Conservation (phyloP, 2,113 vertebrate genomes). For the Toxotes jaculatrix region DNA sequence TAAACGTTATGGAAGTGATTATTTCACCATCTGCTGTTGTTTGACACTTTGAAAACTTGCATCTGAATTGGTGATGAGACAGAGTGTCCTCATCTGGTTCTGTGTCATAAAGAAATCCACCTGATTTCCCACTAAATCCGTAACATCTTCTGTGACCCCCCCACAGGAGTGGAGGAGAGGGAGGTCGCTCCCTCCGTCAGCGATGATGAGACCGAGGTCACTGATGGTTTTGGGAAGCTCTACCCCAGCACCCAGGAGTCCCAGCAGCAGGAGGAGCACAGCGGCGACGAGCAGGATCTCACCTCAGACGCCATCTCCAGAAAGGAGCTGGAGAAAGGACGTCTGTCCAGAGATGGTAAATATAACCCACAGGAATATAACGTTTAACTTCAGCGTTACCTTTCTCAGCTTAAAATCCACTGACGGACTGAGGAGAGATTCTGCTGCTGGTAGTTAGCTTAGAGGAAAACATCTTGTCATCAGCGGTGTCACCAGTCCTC, state of each 20-base stretch:
- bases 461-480: neutral
- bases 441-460: slow-evolving; percentile 1
- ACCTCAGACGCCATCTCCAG: slow-evolving; percentile 92
- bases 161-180: slow-evolving; percentile 32
- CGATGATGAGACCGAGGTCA: slow-evolving; percentile 15
- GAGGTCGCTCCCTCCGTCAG: neutral
- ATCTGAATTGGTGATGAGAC: slow-evolving; percentile 39
- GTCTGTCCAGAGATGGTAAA: slow-evolving; percentile 94
- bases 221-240: slow-evolving; percentile 94
- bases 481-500: neutral
- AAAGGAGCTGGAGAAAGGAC: slow-evolving; percentile 92
- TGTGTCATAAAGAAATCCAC: neutral
- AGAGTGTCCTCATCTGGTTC: neutral
- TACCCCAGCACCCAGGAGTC: slow-evolving; percentile 87
- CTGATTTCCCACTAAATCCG: neutral
- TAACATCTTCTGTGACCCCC: neutral
- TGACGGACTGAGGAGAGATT: neutral
- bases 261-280: slow-evolving; percentile 84
- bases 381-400: slow-evolving; percentile 3
- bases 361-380: neutral
- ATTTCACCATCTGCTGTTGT: slow-evolving; percentile 62
- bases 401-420: neutral
- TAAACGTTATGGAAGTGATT: slow-evolving; percentile 59
- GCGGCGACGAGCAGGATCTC: slow-evolving; percentile 88
- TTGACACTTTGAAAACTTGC: slow-evolving; percentile 50